Evolutionary conservation across 1,140 invertebrate genomes (phyloP), one percentile per base, ranked within the genome.

Genomic region (Leptopilina clavipes): DNA sequence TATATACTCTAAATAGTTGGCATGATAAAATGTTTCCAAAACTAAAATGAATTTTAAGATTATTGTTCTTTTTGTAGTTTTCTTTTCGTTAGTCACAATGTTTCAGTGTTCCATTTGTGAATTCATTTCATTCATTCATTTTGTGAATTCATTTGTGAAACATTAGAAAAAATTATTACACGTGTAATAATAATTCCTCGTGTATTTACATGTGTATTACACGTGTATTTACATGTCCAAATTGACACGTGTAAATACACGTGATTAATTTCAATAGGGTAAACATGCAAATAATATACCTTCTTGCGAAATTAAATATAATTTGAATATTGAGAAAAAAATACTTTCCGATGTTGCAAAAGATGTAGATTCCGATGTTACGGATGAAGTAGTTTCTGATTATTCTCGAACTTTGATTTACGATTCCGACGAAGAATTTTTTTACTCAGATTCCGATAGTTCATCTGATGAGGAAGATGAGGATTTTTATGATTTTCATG

Each of bases 91-190:
- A 19, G 2, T 22, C 18, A 54, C 6, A 19, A 54, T 54, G 52
- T 54, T 54, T 18, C n/a, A 54, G 48, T 54, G 48, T 54, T 54
- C 5, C 17, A 52, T 17, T 52, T 52, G 45, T 52, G 45, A 52
- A n/a, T 52, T 52, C 17, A 1, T n/a, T n/a, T n/a, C n/a, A n/a
- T n/a, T n/a, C n/a, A n/a, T n/a, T n/a, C n/a, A n/a, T n/a, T n/a
- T n/a, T n/a, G n/a, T n/a, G n/a, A n/a, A n/a, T n/a, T n/a, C n/a
- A n/a, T n/a, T n/a, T n/a, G n/a, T n/a, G n/a, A n/a, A n/a, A n/a
- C n/a, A n/a, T n/a, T n/a, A n/a, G n/a, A n/a, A n/a, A n/a, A n/a
- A n/a, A n/a, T n/a, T n/a, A n/a, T n/a, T n/a, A n/a, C n/a, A n/a
- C n/a, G n/a, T n/a, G n/a, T n/a, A n/a, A n/a, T n/a, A n/a, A n/a